Evolutionary conservation across 2,797 vertebrate genomes (phyloP), one percentile per base, ranked within the genome.

Genomic region (Eulemur rubriventer): DNA sequence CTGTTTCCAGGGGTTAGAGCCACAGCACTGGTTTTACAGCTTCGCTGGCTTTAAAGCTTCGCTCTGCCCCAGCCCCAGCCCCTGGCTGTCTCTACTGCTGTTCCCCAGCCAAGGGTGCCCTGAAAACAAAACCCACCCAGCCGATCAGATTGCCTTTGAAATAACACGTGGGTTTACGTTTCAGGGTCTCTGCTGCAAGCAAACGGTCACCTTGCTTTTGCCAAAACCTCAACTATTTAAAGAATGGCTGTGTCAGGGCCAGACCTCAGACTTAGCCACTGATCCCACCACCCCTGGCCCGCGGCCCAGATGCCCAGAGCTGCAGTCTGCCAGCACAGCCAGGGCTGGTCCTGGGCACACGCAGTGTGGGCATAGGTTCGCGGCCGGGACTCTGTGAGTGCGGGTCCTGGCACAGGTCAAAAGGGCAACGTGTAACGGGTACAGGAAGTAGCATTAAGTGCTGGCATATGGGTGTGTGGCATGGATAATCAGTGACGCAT

Each of bases 191-290:
- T 16, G 30, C 73, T 1, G 17, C 89, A 81, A 96, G 87, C 89
- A 73, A 70, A 75, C 0, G 3, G 69, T 79, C 92, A 63, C 48
- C 57, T 81, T 67, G 95, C 76, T 78, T 97, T 89, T 95, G 86
- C 97, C 97, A 94, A 97, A 97, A 92, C 96, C 95, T 92, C 92
- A 97, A 81, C 81, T 97, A 96, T 97, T 92, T 86, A 41, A 97
- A 97, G 89, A 91, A 91, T 81, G 93, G 73, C 89, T 70, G 9
- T 33, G 73, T 82, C 33, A 33, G 50, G 41, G 89, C 97, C 89
- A 96, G 95, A 92, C 95, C 93, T 97, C 98, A 94, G 94, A 79
- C 94, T 76, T 52, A 67, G 83, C 96, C 48, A 8, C 91, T 65
- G 93, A 79, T 33, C 89, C 83, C 38, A 30, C 72, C 8, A 0